Conservation (phyloP, 2,888 invertebrate genomes). For the Tanytarsus gracilentus region DNA sequence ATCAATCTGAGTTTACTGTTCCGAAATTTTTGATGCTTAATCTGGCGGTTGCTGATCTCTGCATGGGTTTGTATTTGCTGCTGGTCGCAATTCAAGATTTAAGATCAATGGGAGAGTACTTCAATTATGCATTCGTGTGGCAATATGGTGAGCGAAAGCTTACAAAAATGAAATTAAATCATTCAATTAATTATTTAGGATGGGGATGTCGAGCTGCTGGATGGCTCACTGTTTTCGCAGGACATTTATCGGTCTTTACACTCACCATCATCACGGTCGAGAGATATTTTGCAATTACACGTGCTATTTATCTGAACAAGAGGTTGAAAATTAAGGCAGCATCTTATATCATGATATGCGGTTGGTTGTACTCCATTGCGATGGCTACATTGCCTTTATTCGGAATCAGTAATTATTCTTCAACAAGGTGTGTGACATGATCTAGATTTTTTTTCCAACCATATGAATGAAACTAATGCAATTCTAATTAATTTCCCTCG, state of each 20-base stretch:
- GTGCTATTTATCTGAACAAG: slow-evolving; percentile 73
- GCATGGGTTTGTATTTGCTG: slow-evolving; percentile 75
- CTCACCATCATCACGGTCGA: slow-evolving; percentile 79
- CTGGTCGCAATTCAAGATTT: slow-evolving; percentile 77
- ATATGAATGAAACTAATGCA: too few relatives aligned
- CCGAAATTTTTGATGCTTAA: slow-evolving; percentile 70
- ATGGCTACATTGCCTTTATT: slow-evolving; percentile 72
- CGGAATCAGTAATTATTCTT: slow-evolving; percentile 80
- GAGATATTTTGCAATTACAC: slow-evolving; percentile 74
- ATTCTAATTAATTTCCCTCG: too few relatives aligned
- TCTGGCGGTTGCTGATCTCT: slow-evolving; percentile 79
- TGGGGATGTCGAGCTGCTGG: slow-evolving; percentile 78
- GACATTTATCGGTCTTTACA: slow-evolving; percentile 79
- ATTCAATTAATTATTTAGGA: slow-evolving; percentile 41
- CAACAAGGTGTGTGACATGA: slow-evolving; percentile 62
- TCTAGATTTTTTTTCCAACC: too few relatives aligned
- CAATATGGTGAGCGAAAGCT: slow-evolving; percentile 53
- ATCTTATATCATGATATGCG: slow-evolving; percentile 63
- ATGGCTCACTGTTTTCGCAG: slow-evolving; percentile 78
- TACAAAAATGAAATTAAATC: not conserved
- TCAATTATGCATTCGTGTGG: slow-evolving; percentile 86
- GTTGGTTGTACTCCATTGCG: slow-evolving; percentile 68
- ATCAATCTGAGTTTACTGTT: slow-evolving; percentile 49
- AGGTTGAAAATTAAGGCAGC: slow-evolving; percentile 65
- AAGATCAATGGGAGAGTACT: slow-evolving; percentile 75